phyloP scores from a whole-genome alignment of 2,113 vertebrate species.

The Sorex araneus region DNA sequence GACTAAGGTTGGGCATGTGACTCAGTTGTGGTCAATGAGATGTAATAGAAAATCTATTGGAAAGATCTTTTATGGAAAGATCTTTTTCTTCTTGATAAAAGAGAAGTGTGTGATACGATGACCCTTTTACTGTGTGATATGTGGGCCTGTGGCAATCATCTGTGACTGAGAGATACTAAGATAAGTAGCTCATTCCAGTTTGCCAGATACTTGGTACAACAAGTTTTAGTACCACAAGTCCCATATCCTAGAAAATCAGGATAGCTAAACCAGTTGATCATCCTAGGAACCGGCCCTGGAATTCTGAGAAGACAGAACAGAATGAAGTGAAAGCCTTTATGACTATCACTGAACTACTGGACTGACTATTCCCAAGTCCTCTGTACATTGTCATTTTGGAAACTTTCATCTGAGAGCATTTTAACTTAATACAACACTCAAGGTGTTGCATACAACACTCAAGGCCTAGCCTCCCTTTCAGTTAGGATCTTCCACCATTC shows the following conservation, averaged over 20 bases:
- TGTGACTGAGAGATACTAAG: not conserved
- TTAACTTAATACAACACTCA: not conserved
- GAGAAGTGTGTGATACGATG: not conserved
- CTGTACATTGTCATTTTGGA: not conserved
- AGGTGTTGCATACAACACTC: not conserved
- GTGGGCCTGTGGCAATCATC: not conserved
- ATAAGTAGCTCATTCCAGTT: not conserved
- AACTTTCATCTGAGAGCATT: not conserved
- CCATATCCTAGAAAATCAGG: not conserved
- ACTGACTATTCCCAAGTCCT: not conserved
- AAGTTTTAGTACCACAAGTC: not conserved
- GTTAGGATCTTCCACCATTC: not conserved
- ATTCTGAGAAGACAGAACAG: not conserved
- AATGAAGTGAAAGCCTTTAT: not conserved
- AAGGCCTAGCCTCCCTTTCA: not conserved
- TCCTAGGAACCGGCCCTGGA: not conserved
- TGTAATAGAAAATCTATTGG: not conserved
- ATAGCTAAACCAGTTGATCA: not conserved
- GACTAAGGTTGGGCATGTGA: not conserved
- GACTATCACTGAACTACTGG: not conserved
- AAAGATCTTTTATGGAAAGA: not conserved
- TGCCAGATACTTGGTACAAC: not conserved
- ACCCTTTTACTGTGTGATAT: not conserved
- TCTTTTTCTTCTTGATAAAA: slow-evolving; percentile 7
- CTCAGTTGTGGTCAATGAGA: not conserved